Base-by-base conservation (phyloP, 2,888 invertebrate species). In the Ariolimax columbianus region DNA sequence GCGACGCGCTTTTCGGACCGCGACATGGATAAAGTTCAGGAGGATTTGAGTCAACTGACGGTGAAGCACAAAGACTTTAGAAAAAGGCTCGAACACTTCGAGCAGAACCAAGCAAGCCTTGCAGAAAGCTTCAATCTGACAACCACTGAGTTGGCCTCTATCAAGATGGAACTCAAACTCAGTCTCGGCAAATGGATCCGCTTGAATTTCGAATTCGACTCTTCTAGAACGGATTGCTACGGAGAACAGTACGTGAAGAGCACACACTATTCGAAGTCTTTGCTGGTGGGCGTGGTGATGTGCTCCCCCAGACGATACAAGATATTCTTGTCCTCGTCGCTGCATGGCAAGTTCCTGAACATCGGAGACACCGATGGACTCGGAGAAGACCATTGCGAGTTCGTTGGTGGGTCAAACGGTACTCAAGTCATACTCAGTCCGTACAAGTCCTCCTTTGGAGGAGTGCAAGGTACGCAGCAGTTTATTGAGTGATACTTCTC, bases 381-480 rank as follows among this genome's bases (percentile, higher is more conserved):
- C 79, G 92, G 92, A 11, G 91, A 92, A 77, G 92, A 92, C 86
- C 92, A 92, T 82, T 92, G 92, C 88, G 91, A 92, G 80, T 92
- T 91, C 89, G 91, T 92, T 30, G 91, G 91, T 40, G 90, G 43
- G 14, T n/a, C 43, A 30, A 59, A 75, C 51, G 75, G 38, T 40
- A 75, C 84, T 6, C 78, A 63, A 38, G 85, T 89, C 26, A 87
- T 36, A 59, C 86, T 90, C 36, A 88, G 88, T 79, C 82, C 84
- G 0, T 85, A 77, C 73, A 66, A 73, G 33, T 36, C 82, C 23
- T 82, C 84, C 30, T 84, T 78, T n/a, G 86, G 84, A 38, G 79
- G 77, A 0, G 85, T 86, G 30, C 77, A 84, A 82, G 89, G 89
- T 89, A 84, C 82, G 84, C 26, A 51, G 73, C 6, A 55, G 19